A percentile compares a stretch with the other conserved stretches of the same genome.
Evolutionary conservation across 2,113 vertebrate genomes (phyloP).

Genomic region (Salvelinus sp.): DNA sequence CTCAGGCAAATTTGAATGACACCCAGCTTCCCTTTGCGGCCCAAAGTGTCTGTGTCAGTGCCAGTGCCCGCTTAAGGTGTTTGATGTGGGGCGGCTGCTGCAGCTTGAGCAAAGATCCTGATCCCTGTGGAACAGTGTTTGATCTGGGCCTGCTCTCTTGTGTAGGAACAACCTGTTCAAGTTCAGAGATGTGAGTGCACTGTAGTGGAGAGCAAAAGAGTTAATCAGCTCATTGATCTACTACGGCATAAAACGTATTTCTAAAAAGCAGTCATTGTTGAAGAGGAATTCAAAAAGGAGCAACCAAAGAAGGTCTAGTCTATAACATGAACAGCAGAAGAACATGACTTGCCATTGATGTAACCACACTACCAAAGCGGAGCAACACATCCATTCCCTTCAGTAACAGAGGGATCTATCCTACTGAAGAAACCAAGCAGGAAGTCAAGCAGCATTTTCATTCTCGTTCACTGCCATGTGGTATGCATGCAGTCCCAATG

Average conservation of each 20-base stretch:
- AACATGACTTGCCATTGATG: not conserved
- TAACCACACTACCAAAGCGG: not conserved
- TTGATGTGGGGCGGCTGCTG: conserved; percentile 69
- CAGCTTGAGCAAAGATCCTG: conserved; percentile 52
- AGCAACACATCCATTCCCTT: not conserved
- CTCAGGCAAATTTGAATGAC: conserved; percentile 34
- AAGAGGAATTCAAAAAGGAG: not conserved
- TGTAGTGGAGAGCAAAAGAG: conserved; percentile 59
- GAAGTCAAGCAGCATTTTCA: conserved; percentile 52
- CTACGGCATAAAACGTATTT: conserved; percentile 33
- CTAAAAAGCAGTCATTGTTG: conserved; percentile 29
- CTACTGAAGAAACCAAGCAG: conserved; percentile 48
- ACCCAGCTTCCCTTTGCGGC: conserved; percentile 25
- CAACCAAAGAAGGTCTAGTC: not conserved
- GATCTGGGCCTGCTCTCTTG: conserved; percentile 64
- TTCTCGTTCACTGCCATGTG: conserved; percentile 55
- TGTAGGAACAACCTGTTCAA: conserved; percentile 61
- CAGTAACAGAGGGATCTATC: conserved; percentile 18
- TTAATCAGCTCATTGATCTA: conserved; percentile 65
- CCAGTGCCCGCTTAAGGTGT: conserved; percentile 37
- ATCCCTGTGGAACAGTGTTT: conserved; percentile 68
- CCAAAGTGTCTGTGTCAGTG: conserved; percentile 20
- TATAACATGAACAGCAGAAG: not conserved
- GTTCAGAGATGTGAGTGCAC: conserved; percentile 57
- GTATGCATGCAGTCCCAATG: conserved; percentile 46